These are phyloP conservation scores for Zaprionus bogoriensis DNA, from an alignment of 2,888 invertebrate species.

Conservation along the genomic window DNA sequence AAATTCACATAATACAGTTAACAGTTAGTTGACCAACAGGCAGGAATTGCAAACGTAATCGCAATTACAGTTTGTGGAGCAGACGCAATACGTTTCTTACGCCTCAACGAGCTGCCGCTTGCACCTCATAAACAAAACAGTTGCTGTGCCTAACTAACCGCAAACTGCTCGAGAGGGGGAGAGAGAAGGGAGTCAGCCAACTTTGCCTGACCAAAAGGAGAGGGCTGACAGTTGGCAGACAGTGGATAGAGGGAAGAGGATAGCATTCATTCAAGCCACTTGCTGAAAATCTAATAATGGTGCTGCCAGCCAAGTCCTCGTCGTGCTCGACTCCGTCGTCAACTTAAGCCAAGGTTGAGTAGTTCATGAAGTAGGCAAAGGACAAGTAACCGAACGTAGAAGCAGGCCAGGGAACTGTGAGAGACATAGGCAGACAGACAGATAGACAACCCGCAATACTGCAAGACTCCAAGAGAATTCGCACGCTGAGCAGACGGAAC, in stretches of 20 bases:
- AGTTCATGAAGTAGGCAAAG: slow-evolving; percentile 51
- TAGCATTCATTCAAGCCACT: slow-evolving; percentile 43
- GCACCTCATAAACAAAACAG: slow-evolving; percentile 55
- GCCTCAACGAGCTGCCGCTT: slow-evolving; percentile 20
- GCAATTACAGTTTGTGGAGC: slow-evolving; percentile 35
- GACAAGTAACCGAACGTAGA: neutral
- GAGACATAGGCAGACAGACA: neutral
- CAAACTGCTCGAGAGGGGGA: slow-evolving; percentile 58
- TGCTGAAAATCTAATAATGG: slow-evolving; percentile 74
- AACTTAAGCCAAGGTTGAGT: slow-evolving; percentile 50
- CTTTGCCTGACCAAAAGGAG: slow-evolving; percentile 13
- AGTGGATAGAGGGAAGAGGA: neutral
- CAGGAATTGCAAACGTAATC: slow-evolving; percentile 22
- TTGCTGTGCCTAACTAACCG: slow-evolving; percentile 69
- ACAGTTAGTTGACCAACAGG: neutral
- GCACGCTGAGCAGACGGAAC: neutral
- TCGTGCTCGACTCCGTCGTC: slow-evolving; percentile 16
- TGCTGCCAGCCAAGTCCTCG: slow-evolving; percentile 25
- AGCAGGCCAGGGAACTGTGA: too few relatives aligned
- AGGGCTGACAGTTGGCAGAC: too few relatives aligned
- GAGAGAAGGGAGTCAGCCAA: slow-evolving; percentile 34
- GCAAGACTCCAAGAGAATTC: slow-evolving; percentile 10
- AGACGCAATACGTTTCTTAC: slow-evolving; percentile 25
- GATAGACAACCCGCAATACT: neutral
- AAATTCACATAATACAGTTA: neutral